phyloP scores from a whole-genome alignment of 1,140 invertebrate species.

The Pseudomyrmex cubaensis region DNA sequence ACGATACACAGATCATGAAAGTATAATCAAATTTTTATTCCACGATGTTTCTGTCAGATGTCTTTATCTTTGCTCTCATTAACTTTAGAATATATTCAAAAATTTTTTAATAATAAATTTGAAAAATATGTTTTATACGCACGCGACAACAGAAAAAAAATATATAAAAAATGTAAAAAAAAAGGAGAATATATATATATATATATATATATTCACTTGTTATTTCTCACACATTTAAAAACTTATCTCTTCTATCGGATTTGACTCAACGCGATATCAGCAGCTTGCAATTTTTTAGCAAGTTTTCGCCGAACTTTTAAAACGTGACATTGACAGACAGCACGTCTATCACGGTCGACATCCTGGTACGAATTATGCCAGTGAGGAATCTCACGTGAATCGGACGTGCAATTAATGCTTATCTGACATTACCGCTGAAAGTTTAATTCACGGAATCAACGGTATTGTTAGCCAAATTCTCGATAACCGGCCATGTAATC shows the following conservation, averaged over 20 bases:
- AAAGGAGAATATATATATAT: too few relatives aligned
- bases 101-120: background rate
- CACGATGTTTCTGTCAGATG: too few relatives aligned
- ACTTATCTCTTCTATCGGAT: conserved; percentile 13
- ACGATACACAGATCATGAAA: background rate
- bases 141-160: background rate
- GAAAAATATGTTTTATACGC: background rate
- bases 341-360: conserved; percentile 50
- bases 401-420: conserved; percentile 58
- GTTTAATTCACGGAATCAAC: conserved; percentile 51
- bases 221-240: conserved; percentile 22
- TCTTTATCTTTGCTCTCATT: background rate
- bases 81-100: background rate
- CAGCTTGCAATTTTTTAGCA: conserved; percentile 45
- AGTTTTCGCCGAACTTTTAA: conserved; percentile 31
- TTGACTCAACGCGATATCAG: background rate
- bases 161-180: background rate
- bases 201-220: too few relatives aligned
- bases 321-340: conserved; percentile 47
- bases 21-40: background rate
- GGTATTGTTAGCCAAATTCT: conserved; percentile 17
- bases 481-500: conserved; percentile 29
- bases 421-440: conserved; percentile 35
- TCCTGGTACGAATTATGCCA: conserved; percentile 43
- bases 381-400: conserved; percentile 49